phyloP scores from a whole-genome alignment of 2,113 vertebrate species.

The Catharus fuscescens region DNA sequence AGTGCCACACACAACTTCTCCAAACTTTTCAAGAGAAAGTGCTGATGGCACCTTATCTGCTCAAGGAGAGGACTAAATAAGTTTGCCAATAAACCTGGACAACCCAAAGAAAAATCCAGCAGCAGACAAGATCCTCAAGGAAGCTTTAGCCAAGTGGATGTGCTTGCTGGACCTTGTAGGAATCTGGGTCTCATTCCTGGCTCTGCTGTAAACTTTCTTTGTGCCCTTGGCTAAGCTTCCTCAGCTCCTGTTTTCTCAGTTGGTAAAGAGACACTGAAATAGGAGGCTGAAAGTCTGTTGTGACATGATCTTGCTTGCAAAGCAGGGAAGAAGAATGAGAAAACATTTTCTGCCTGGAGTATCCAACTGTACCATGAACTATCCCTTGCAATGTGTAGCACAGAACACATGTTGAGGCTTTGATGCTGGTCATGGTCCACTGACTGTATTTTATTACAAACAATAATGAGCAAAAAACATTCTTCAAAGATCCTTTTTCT shows the following conservation, averaged over 20 bases:
- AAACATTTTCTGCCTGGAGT: neutral
- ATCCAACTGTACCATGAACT: neutral
- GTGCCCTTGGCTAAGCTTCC: neutral
- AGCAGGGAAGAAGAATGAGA: neutral
- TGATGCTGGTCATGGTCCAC: neutral
- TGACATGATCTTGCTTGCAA: neutral
- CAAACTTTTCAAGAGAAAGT: constrained; percentile 3
- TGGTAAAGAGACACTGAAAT: neutral
- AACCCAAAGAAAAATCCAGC: neutral
- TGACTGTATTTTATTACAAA: neutral
- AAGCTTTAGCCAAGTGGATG: neutral
- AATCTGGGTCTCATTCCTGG: neutral
- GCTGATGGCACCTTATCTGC: neutral
- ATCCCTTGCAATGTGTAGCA: neutral
- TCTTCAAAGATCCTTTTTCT: neutral
- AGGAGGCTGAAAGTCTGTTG: neutral
- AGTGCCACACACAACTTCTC: neutral
- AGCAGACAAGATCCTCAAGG: neutral
- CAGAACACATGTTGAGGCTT: neutral
- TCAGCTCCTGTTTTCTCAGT: neutral
- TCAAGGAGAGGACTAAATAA: neutral
- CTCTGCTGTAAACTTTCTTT: neutral
- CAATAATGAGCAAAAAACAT: neutral
- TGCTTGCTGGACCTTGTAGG: neutral
- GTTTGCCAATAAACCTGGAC: neutral